Evolutionary conservation across 1,140 invertebrate genomes (phyloP), one percentile per base, ranked within the genome.

Genomic region (Drosophila sechellia): DNA sequence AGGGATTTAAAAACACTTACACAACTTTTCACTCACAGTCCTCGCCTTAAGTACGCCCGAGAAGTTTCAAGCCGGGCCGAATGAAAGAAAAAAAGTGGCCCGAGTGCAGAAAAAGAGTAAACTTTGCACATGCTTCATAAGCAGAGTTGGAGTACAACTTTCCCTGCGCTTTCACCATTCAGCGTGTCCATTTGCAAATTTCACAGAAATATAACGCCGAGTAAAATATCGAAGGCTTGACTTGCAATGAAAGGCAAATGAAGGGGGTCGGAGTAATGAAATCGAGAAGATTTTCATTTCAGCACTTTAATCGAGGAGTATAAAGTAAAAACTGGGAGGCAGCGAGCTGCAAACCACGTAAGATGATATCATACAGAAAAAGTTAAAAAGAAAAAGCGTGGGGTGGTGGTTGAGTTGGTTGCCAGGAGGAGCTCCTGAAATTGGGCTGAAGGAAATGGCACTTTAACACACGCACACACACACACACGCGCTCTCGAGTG

Each of bases 1-100:
- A 76, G 72, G 72, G 72, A 76, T 76, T 76, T 76, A 58, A 68
- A 76, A 76, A 76, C 73, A 76, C 73, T 76, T 76, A 76, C 72
- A 76, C 73, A 76, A 76, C 73, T 76, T 76, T 76, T 75, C 73
- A 76, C 73, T 76, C 63, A 54, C 53, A 75, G 72, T 65, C 61
- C 73, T 75, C 60, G 46, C 60, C 72, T 76, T 68, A 76, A 76
- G 72, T 59, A 68, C 54, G 35, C 54, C 42, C 42, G 40, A 76
- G 61, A 76, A 76, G 60, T 76, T 76, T 76, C 61, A 75, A 76
- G 72, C 60, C 46, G 11, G 6, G 34, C n/a, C 40, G 35, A 69
- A 72, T 35, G n/a, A 53, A 53, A 46, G 15, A 46, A 59, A 52
- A 52, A 25, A 42, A 55, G 49, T 55, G 17, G 42, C 56, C 50